Evolutionary conservation across 1,140 invertebrate species (phyloP).

Genomic region (Linepithema humile): DNA sequence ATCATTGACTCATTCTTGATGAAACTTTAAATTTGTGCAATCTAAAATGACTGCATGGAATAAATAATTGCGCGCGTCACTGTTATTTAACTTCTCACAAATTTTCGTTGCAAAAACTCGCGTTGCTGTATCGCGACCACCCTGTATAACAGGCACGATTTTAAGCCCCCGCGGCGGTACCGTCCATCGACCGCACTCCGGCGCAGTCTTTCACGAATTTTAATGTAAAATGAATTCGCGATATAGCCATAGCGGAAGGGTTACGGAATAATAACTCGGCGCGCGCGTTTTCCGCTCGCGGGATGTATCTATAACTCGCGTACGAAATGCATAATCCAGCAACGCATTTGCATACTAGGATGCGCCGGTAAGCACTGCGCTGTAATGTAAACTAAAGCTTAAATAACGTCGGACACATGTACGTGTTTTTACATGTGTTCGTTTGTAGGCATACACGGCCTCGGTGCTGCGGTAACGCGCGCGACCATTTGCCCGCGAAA

Average conservation of each 20-base stretch:
- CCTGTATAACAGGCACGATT: not conserved
- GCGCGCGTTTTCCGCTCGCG: slow-evolving; percentile 4
- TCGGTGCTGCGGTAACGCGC: slow-evolving; percentile 43
- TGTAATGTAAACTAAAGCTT: slow-evolving; percentile 59
- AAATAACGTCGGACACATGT: slow-evolving; percentile 52
- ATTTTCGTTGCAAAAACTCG: not conserved
- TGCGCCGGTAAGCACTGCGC: slow-evolving; percentile 24
- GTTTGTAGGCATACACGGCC: no score
- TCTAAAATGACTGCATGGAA: not conserved
- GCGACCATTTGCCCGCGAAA: slow-evolving; percentile 62
- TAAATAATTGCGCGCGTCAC: not conserved
- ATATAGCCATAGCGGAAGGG: slow-evolving; percentile 37
- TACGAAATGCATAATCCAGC: slow-evolving; percentile 65
- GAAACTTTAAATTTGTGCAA: not conserved
- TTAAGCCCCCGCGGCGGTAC: slow-evolving; percentile 4
- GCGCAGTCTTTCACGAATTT: slow-evolving; percentile 36
- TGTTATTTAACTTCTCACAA: not conserved
- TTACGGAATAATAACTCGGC: slow-evolving; percentile 58
- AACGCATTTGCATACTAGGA: slow-evolving; percentile 58
- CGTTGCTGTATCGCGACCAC: not conserved
- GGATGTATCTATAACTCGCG: slow-evolving; percentile 62
- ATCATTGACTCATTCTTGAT: slow-evolving; percentile 10
- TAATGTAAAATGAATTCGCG: slow-evolving; percentile 51
- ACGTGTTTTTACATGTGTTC: not conserved
- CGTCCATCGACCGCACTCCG: no score